These are phyloP conservation scores for Erpobdella octoculata DNA, from an alignment of 2,888 invertebrate species.

Conservation along the genomic window DNA sequence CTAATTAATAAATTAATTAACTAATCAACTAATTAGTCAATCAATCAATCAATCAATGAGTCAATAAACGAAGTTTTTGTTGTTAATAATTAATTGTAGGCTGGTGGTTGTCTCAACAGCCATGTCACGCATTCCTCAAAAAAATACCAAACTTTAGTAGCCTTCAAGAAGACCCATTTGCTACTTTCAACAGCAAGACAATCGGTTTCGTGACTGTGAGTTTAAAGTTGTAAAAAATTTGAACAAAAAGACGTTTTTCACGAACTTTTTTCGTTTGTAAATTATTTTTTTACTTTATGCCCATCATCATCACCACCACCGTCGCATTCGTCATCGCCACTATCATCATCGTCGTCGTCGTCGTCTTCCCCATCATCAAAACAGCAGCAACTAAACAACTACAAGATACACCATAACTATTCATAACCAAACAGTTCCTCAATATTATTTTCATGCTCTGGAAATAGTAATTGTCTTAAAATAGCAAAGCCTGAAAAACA, in stretches of 20 bases:
- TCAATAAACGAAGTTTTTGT: neutral
- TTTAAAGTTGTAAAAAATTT: neutral
- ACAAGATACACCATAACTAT: too few relatives aligned
- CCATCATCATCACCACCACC: too few relatives aligned
- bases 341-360: too few relatives aligned
- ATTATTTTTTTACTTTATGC: neutral
- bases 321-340: too few relatives aligned
- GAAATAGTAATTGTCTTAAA: too few relatives aligned
- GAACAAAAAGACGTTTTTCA: neutral
- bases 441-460: too few relatives aligned
- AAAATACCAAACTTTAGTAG: constrained; percentile 41
- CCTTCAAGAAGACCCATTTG: constrained; percentile 41
- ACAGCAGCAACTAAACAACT: too few relatives aligned
- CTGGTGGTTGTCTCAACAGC: constrained; percentile 47
- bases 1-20: neutral
- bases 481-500: too few relatives aligned
- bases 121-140: constrained; percentile 43
- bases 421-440: too few relatives aligned
- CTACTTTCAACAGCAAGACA: constrained; percentile 40
- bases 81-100: constrained; percentile 41
- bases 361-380: too few relatives aligned
- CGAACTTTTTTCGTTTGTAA: neutral
- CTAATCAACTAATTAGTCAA: neutral
- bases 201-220: constrained; percentile 43
- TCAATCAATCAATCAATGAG: neutral